Percentiles rank a stretch among this genome's conserved stretches.
phyloP scores from a whole-genome alignment of 2,888 invertebrate genomes.

The Penaeus monodon region DNA sequence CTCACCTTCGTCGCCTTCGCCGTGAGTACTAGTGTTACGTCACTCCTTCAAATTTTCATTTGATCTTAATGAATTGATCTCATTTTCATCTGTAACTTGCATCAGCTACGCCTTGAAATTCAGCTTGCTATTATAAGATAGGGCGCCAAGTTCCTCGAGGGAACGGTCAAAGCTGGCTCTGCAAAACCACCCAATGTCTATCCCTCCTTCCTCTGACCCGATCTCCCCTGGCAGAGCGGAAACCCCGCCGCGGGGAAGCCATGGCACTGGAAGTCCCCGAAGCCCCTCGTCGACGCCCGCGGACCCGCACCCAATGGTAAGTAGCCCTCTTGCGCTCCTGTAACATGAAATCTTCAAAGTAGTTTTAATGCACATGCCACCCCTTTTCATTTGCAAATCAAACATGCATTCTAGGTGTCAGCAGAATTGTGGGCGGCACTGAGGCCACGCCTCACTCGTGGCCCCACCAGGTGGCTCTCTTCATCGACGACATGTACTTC shows the following conservation, averaged over 20 bases:
- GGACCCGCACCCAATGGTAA: neutral
- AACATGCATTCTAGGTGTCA: neutral
- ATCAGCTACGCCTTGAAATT: too few relatives aligned
- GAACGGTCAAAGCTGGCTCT: too few relatives aligned
- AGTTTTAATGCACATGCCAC: neutral
- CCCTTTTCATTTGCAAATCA: too few relatives aligned
- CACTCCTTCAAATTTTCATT: neutral
- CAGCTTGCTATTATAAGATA: neutral
- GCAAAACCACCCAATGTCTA: neutral
- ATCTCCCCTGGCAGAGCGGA: constrained; percentile 36
- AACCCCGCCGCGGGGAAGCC: constrained; percentile 49
- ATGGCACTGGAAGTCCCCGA: constrained; percentile 55
- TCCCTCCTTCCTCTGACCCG: neutral
- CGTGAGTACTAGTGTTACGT: constrained; percentile 10
- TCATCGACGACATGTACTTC: constrained; percentile 64
- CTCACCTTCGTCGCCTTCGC: constrained; percentile 28
- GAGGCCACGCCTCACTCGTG: constrained; percentile 58
- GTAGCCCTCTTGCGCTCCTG: neutral
- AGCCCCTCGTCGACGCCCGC: constrained; percentile 40
- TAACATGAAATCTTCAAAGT: neutral
- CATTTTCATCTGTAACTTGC: too few relatives aligned
- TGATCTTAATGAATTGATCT: neutral
- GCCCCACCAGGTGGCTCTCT: constrained; percentile 65
- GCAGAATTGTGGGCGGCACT: constrained; percentile 56
- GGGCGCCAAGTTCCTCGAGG: neutral